These are phyloP conservation scores for Mesoligia furuncula DNA, from an alignment of 2,888 invertebrate genomes.

Conservation along the genomic window DNA sequence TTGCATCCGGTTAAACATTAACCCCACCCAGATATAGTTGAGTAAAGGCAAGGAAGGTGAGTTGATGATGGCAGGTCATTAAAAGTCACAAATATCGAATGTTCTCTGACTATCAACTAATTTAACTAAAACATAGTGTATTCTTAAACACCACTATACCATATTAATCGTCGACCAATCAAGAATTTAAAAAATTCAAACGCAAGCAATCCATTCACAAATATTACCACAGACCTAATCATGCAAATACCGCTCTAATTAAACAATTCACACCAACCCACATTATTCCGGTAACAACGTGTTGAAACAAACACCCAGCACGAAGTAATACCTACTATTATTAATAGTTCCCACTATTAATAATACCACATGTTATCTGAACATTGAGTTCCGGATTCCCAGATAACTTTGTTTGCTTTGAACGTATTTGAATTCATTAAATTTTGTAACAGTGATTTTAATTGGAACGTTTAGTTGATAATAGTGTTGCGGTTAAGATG, in stretches of 20 bases:
- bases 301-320: conserved; percentile 39
- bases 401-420: conserved; percentile 51
- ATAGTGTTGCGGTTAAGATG: conserved; percentile 16
- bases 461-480: conserved; percentile 36
- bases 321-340: conserved; percentile 39
- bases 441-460: conserved; percentile 35
- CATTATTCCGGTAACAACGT: conserved; percentile 35
- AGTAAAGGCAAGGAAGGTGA: too few relatives aligned
- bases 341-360: conserved; percentile 32
- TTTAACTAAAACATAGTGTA: not conserved
- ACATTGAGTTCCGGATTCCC: conserved; percentile 28
- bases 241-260: conserved; percentile 35
- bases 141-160: not conserved
- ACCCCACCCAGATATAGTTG: too few relatives aligned
- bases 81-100: not conserved
- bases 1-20: too few relatives aligned
- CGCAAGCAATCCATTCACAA: not conserved
- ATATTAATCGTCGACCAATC: not conserved
- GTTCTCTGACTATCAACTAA: not conserved
- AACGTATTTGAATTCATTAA: conserved; percentile 48
- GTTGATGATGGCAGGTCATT: not conserved
- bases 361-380: conserved; percentile 50
- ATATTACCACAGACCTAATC: conserved; percentile 8
- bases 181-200: not conserved
- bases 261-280: conserved; percentile 37